Evolutionary conservation across 2,888 invertebrate species (phyloP), one percentile per base, ranked within the genome.

Genomic region (Lasioglossum villosulum): DNA sequence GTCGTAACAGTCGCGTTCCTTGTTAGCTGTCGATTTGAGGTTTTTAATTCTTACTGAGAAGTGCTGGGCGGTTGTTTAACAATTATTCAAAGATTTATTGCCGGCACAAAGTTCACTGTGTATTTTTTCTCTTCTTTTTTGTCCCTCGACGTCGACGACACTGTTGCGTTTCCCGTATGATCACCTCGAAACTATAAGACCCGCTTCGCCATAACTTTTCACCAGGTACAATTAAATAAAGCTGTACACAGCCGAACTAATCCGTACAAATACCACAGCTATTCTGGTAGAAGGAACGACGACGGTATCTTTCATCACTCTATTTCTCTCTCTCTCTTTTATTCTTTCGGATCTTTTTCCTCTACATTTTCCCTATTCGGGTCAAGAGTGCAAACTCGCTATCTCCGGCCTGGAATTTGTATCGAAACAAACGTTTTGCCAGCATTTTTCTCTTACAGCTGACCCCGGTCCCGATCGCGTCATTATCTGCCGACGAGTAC

Each of bases 311-410:
- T 45, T 76, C 73, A 42, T 48, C 37, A 19, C 37, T 68, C 10
- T n/a, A 34, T 68, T 75, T 73, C 68, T n/a, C 42, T 30, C 19
- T 19, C 45, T 42, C 39, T 39, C 39, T 39, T 0, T 45, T 27
- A 16, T 14, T 59, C 27, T 14, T 4, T 4, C 27, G 16, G 45
- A 45, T 45, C 16, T 34, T 6, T 66, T 5, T 0, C 19, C 27
- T 16, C 8, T 59, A 3, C 8, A 52, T 63, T 77, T 73, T 37
- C 12, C 4, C 66, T 34, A 75, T 75, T 37, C 63, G 48, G 85
- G 83, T 80, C 85, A 83, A 83, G 77, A 83, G 83, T 77, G 85
- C 71, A 52, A 23, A 23, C 27, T 16, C 34, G 75, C 76, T 85
- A 83, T 85, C 83, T 80, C 42, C 34, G 12, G 19, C 37, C 42